Percentiles rank a stretch among this genome's conserved stretches.
Conservation (phyloP, 2,797 vertebrate genomes). For the Anguilla megastoma region DNA sequence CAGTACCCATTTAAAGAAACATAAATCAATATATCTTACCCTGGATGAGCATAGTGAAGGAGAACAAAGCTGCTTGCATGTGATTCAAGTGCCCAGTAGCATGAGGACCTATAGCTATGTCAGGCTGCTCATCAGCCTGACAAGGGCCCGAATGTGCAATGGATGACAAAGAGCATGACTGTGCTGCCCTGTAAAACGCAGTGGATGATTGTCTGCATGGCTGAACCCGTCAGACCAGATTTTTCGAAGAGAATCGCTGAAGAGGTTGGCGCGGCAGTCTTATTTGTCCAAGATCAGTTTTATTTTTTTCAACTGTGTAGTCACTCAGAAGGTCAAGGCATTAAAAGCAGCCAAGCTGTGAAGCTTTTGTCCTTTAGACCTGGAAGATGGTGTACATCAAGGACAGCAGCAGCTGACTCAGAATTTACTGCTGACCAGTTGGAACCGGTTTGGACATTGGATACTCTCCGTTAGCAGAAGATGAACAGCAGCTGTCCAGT, state of each 20-base stretch:
- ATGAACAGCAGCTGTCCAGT: not conserved
- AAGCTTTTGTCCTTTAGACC: not conserved
- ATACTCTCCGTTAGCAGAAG: not conserved
- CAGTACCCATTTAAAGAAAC: not conserved
- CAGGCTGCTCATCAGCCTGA: not conserved
- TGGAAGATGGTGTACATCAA: not conserved
- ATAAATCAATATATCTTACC: not conserved
- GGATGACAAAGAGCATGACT: not conserved
- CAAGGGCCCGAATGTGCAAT: not conserved
- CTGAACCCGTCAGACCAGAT: not conserved
- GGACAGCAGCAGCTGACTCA: not conserved
- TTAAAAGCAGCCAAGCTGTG: not conserved
- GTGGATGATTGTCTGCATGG: not conserved
- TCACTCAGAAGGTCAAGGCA: not conserved
- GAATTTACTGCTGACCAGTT: not conserved
- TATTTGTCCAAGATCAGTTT: not conserved
- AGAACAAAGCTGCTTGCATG: not conserved
- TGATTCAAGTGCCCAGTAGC: not conserved
- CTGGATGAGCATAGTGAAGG: not conserved
- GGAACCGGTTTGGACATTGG: not conserved
- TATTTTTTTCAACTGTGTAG: not conserved
- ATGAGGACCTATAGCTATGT: not conserved
- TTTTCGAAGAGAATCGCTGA: not conserved
- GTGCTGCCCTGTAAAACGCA: not conserved
- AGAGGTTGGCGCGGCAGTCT: not conserved